Conservation (phyloP, 2,888 invertebrate species). For the Frankliniella intonsa region DNA sequence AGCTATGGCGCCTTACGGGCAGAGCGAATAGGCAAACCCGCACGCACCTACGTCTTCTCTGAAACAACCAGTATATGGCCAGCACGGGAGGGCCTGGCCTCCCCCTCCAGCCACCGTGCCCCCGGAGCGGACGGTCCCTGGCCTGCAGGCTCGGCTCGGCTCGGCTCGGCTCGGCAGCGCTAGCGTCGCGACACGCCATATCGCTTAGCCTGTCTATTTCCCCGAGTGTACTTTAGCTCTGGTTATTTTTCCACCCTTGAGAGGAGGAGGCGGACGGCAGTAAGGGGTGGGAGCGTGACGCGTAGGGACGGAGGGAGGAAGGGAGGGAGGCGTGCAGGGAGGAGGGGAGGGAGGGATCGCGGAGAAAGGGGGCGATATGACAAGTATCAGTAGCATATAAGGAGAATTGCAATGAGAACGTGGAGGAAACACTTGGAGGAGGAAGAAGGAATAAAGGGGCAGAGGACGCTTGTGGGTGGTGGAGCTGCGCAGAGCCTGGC, state of each 20-base stretch:
- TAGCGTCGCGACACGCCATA: slow-evolving; percentile 4
- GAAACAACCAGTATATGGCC: too few relatives aligned
- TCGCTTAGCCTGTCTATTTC: slow-evolving; percentile 24
- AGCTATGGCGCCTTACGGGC: too few relatives aligned
- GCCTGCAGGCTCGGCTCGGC: too few relatives aligned
- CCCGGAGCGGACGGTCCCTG: too few relatives aligned
- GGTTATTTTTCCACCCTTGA: slow-evolving; percentile 26
- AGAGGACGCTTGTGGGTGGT: slow-evolving; percentile 1
- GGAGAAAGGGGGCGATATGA: background rate
- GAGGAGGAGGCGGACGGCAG: background rate
- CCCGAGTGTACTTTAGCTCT: slow-evolving; percentile 22
- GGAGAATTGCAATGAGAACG: slow-evolving; percentile 17
- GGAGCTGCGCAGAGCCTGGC: background rate
- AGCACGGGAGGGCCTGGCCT: too few relatives aligned
- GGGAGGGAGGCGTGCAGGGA: background rate
- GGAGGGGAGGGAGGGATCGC: background rate
- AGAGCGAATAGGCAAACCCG: too few relatives aligned
- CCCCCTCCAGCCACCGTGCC: too few relatives aligned
- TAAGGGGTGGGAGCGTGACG: background rate
- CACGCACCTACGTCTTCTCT: too few relatives aligned
- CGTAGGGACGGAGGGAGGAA: background rate
- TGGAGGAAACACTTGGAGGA: background rate
- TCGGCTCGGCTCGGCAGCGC: background rate
- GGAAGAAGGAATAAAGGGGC: background rate
- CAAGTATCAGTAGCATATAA: slow-evolving; percentile 11